Evolutionary conservation across 2,888 invertebrate genomes (phyloP), one percentile per base, ranked within the genome.

Genomic region (Pollenia angustigena): DNA sequence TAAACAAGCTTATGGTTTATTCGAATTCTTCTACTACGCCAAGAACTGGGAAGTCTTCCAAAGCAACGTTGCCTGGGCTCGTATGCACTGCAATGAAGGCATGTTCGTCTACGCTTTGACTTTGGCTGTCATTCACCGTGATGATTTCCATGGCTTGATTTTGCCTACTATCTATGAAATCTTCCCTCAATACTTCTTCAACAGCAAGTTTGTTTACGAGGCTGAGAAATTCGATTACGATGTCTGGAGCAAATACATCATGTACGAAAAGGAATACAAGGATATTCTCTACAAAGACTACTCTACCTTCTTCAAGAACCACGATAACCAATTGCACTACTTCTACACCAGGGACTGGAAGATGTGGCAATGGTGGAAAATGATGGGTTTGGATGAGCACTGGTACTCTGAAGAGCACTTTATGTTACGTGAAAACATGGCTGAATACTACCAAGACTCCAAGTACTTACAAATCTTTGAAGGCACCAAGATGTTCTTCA

Each of bases 111-210:
- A 96, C 89, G 95, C 96, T 6, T 92, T 96, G 76, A 94, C 94
- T 83, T 93, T 95, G 32, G 96, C 95, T 14, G 94, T 96, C 14
- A 92, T 95, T 52, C 95, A 95, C 89, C 95, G 96, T 48, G 92
- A 93, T 9, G 96, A 96, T 87, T 95, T 95, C 81, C 94, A 95
- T 89, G 95, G 95, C 42, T 92, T 97, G 76, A 93, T 95, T 56
- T 92, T 96, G 11, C 97, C 97, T 16, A 95, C 96, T 69, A 94
- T 95, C 78, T 96, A 96, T 90, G 97, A 97, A 93, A 94, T 96
- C 87, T 95, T 95, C 92, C 97, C 97, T 0, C 95, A 96, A 88
- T 95, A 94, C 93, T 97, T 96, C 94, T 94, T 96, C 92, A 95
- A 95, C 90, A 94, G 94, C 80, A 95, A 96, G 90, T 94, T 96